A percentile compares a stretch with the other conserved stretches of the same genome.
phyloP scores from a whole-genome alignment of 2,888 invertebrate species.

The Eupeodes luniger region DNA sequence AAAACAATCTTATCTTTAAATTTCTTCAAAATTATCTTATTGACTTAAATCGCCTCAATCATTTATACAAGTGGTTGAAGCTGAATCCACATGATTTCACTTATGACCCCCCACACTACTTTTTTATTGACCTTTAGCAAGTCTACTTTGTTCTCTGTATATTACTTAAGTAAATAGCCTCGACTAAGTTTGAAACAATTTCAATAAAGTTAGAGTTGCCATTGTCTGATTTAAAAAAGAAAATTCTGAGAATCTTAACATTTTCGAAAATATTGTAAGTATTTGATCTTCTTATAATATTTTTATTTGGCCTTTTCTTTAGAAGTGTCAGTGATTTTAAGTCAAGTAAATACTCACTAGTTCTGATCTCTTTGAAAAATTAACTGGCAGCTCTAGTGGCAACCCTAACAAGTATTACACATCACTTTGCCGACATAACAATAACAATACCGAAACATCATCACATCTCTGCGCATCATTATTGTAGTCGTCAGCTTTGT shows the following conservation, averaged over 20 bases:
- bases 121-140: slow-evolving; percentile 69
- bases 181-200: not conserved
- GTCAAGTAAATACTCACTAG: too few species aligned
- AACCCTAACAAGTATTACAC: slow-evolving; percentile 20
- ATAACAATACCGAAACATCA: not conserved
- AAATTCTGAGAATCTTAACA: not conserved
- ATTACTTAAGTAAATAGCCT: slow-evolving; percentile 9
- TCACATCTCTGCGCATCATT: not conserved
- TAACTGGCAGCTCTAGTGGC: slow-evolving; percentile 8
- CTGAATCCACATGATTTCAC: slow-evolving; percentile 56
- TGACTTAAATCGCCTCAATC: slow-evolving; percentile 69
- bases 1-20: slow-evolving; percentile 28
- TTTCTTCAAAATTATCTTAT: slow-evolving; percentile 68
- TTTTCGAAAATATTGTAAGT: not conserved
- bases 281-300: too few species aligned
- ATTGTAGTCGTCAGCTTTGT: slow-evolving; percentile 49
- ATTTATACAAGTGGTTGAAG: slow-evolving; percentile 50
- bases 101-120: slow-evolving; percentile 50
- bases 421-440: slow-evolving; percentile 27
- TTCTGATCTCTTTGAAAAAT: not conserved
- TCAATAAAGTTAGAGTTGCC: not conserved
- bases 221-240: not conserved
- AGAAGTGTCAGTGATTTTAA: too few species aligned
- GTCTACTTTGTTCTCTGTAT: slow-evolving; percentile 13
- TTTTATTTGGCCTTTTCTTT: too few species aligned